Evolutionary conservation across 2,888 invertebrate genomes (phyloP).

Genomic region (Spialia ferax): DNA sequence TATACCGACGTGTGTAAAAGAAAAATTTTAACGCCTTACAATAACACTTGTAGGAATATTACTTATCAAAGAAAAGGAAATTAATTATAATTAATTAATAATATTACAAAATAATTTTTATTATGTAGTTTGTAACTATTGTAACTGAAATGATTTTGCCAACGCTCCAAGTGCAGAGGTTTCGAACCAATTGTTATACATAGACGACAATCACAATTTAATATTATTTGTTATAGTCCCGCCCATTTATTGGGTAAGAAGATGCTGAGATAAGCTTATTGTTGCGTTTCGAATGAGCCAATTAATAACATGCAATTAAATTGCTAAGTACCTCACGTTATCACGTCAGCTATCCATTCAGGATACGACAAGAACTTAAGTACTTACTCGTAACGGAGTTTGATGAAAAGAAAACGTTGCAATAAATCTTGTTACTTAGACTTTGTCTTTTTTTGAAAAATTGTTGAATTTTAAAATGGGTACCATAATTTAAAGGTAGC

Average conservation of each 20-base stretch:
- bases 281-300: conserved; percentile 47
- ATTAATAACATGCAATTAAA: conserved; percentile 53
- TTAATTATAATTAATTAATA: too few relatives aligned
- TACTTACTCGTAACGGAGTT: not conserved
- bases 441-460: too few relatives aligned
- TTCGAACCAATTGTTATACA: conserved; percentile 61
- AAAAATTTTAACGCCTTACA: too few relatives aligned
- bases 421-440: too few relatives aligned
- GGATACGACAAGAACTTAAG: not conserved
- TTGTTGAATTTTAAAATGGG: too few relatives aligned
- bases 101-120: too few relatives aligned
- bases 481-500: too few relatives aligned
- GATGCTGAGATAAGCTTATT: conserved; percentile 59
- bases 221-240: conserved; percentile 60
- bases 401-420: not conserved
- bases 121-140: too few relatives aligned
- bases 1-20: too few relatives aligned
- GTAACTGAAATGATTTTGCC: conserved; percentile 40
- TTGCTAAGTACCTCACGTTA: conserved; percentile 19
- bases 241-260: conserved; percentile 51
- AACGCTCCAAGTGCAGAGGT: conserved; percentile 50
- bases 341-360: conserved; percentile 20
- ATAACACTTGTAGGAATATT: too few relatives aligned
- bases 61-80: too few relatives aligned
- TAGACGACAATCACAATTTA: conserved; percentile 63